Percentiles rank a stretch among this genome's conserved stretches.
phyloP scores from a whole-genome alignment of 2,797 vertebrate genomes.

The Hylomyscus alleni region DNA sequence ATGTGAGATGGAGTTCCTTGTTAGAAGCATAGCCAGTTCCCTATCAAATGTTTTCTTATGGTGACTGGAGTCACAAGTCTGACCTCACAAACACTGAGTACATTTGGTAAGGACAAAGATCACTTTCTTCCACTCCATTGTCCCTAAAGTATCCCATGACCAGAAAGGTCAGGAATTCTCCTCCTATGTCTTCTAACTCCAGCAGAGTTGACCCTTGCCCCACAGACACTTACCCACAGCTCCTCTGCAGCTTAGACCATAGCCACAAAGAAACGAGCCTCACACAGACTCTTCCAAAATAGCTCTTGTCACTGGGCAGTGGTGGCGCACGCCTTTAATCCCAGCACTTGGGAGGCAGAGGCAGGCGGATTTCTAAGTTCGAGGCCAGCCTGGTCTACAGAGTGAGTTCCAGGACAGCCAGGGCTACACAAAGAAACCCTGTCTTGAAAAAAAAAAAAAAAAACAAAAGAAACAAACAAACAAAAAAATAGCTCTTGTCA shows the following conservation, averaged over 20 bases:
- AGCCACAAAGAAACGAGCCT: conserved; percentile 43
- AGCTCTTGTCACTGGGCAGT: conserved; percentile 84
- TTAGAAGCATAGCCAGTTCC: conserved; percentile 59
- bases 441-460: too few relatives aligned
- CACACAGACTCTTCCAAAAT: conserved; percentile 45
- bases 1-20: conserved; percentile 1
- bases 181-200: neutral
- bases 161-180: conserved; percentile 61
- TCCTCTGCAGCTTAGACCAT: neutral
- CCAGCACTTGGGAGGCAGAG: too few relatives aligned
- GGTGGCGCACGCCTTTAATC: too few relatives aligned
- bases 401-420: too few relatives aligned
- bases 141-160: conserved; percentile 37
- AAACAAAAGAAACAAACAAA: too few relatives aligned
- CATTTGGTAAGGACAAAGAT: conserved; percentile 73
- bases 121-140: conserved; percentile 39
- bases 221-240: neutral
- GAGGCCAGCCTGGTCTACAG: too few relatives aligned
- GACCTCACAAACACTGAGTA: conserved; percentile 53
- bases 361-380: too few relatives aligned
- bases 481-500: conserved; percentile 80
- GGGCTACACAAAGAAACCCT: too few relatives aligned
- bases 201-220: conserved; percentile 31
- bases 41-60: conserved; percentile 71
- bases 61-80: neutral